phyloP scores from a whole-genome alignment of 2,113 vertebrate genomes.

The Diphyllodes magnificus region DNA sequence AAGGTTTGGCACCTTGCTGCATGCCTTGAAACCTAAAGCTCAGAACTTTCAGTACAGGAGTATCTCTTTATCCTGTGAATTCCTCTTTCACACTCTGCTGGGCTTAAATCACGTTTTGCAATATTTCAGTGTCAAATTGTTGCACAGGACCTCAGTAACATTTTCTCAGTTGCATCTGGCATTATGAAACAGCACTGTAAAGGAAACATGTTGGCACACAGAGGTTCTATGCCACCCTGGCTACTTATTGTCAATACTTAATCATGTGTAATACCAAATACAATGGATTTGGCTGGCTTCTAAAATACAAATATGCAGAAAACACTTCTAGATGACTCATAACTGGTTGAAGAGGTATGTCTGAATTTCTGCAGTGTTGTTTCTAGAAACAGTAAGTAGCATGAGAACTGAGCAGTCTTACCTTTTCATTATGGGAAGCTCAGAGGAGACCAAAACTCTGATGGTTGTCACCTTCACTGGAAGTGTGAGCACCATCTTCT shows the following conservation, averaged over 20 bases:
- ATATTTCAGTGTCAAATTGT: neutral
- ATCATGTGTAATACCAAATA: neutral
- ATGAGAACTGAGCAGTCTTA: neutral
- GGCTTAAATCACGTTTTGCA: neutral
- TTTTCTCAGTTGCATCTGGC: neutral
- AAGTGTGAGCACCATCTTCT: neutral
- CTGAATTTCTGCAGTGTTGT: neutral
- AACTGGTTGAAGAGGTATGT: neutral
- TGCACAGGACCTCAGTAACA: accelerated
- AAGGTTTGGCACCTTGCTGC: neutral
- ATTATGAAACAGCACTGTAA: neutral
- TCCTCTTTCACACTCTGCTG: neutral
- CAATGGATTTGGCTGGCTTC: neutral
- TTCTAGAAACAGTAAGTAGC: neutral
- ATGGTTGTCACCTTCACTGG: neutral
- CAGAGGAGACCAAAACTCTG: neutral
- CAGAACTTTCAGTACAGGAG: neutral
- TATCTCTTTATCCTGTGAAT: neutral
- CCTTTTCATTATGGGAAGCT: neutral
- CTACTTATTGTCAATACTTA: neutral
- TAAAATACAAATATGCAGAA: neutral
- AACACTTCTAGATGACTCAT: neutral
- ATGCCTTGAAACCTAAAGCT: neutral
- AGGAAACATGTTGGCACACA: neutral
- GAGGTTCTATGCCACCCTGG: neutral